phyloP scores from a whole-genome alignment of 2,113 vertebrate species.

The Dipodomys merriami region DNA sequence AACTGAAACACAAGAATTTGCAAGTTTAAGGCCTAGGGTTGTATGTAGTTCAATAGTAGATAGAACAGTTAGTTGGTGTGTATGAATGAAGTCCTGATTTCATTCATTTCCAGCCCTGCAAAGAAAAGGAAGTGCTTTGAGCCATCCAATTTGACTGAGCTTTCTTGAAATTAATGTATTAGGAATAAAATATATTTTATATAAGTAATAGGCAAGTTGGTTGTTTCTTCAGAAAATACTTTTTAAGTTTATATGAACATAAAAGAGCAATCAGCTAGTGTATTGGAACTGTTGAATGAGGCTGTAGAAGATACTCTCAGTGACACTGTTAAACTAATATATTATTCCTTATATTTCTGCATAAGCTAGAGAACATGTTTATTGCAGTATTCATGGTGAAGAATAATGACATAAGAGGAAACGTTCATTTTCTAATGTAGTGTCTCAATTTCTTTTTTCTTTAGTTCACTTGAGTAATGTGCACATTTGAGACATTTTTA shows the following conservation, averaged over 20 bases:
- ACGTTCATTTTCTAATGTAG: not conserved
- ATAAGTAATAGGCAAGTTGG: not conserved
- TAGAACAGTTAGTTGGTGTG: not conserved
- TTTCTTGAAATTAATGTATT: constrained; percentile 35
- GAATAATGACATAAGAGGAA: not conserved
- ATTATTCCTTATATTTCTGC: no score
- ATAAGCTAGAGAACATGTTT: not conserved
- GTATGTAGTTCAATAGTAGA: not conserved
- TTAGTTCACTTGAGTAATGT: not conserved
- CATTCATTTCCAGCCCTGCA: not conserved
- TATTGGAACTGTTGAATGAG: constrained; percentile 36
- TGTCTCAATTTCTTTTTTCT: not conserved
- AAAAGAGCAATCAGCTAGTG: not conserved
- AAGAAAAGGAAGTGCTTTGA: not conserved
- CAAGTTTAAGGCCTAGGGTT: not conserved
- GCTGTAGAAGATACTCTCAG: not conserved
- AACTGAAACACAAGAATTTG: constrained; percentile 39
- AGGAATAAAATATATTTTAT: not conserved
- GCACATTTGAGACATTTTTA: not conserved
- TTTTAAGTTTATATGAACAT: constrained; percentile 11
- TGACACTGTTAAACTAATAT: not conserved
- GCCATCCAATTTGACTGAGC: constrained; percentile 18
- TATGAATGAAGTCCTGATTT: not conserved
- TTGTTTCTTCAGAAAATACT: constrained; percentile 21
- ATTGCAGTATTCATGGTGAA: not conserved